Base-by-base conservation (phyloP, 2,888 invertebrate species). In the Seladonia tumulorum region DNA sequence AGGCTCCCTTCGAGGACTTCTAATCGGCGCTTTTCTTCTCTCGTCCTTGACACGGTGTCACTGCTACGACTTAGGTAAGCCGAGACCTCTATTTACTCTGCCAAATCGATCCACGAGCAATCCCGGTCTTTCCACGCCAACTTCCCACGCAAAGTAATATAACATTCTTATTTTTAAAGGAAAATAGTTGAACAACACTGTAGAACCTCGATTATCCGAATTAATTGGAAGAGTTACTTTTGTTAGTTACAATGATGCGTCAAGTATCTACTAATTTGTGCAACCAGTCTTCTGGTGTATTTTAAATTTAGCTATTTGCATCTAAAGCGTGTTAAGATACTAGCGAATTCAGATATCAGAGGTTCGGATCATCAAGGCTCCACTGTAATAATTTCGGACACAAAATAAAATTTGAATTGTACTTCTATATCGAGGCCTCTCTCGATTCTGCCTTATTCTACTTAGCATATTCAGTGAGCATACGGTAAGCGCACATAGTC, bases 1-100 rank as follows among this genome's bases (percentile, higher is more conserved):
- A 88, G 90, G 88, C 87, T 91, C 92, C 88, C 91, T 92, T 87
- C 91, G 92, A 83, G 88, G 92, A 89, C 89, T 94, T 83, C 91
- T 94, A 76, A 90, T 94, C 89, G 89, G 87, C 81, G 79, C 80
- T 73, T 88, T 94, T 83, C 88, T 92, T 76, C 91, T 94, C 73
- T 88, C 93, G 89, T 92, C 89, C 81, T 83, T 92, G 85, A 90
- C 94, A 84, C 89, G 89, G 71, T 89, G 89, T 75, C 90, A 89
- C 75, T 89, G 91, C 88, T 81, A 94, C 85, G 93, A 94, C 89
- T 83, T 94, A 84, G 94, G 94, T 94, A 80, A 93, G 94, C 87
- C 71, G 74, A 70, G 76, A 80, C 8, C 22, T 42, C 22, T 39
- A 68, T 18, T 22, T 68, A 22, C 39, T 66, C 66, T 18, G 4